Base-by-base conservation (phyloP, 2,113 vertebrate species). In the Cochlearius cochlearius region DNA sequence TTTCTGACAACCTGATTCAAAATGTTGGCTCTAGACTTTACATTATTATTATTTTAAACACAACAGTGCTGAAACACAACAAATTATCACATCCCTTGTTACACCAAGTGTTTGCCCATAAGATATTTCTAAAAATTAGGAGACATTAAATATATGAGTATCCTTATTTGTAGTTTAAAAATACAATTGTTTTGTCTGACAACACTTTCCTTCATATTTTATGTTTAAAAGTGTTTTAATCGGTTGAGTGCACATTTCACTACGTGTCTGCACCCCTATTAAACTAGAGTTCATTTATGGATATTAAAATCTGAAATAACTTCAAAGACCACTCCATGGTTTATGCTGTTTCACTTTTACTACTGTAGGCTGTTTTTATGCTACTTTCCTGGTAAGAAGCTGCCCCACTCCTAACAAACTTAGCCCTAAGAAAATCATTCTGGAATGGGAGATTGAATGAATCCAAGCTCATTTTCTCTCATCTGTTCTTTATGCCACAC, bases 291-390 rank as follows among this genome's bases (percentile, higher is more conserved):
- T 81, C 7, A n/a, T 52, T 86, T 67, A n/a, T 32, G 30, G n/a
- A 63, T 55, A 67, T 10, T 43, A 75, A 84, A 50, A 50, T 36
- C 29, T 59, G 59, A 88, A 83, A 22, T 64, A 56, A 60, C 21
- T 77, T 63, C 41, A 32, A 50, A 53, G 59, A 81, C 25, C n/a
- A 55, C 12, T 36, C 52, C 5, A 23, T 7, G 7, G 12, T 22
- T 91, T 82, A n/a, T 0, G 3, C 2, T 62, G 27, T 34, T 77
- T 67, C 36, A 60, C 21, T 77, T 94, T 77, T 58, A 63, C 18
- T n/a, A 39, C 5, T 15, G 62, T 6, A 64, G 0, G 0, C 6
- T 36, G 38, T 26, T 60, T 84, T 34, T 27, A 25, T 20, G 18
- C 27, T 34, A 5, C 9, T 71, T 59, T 36, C 22, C n/a, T 34